Evolutionary conservation across 1,140 invertebrate species (phyloP).

Genomic region (Philotrypesis tridentata): DNA sequence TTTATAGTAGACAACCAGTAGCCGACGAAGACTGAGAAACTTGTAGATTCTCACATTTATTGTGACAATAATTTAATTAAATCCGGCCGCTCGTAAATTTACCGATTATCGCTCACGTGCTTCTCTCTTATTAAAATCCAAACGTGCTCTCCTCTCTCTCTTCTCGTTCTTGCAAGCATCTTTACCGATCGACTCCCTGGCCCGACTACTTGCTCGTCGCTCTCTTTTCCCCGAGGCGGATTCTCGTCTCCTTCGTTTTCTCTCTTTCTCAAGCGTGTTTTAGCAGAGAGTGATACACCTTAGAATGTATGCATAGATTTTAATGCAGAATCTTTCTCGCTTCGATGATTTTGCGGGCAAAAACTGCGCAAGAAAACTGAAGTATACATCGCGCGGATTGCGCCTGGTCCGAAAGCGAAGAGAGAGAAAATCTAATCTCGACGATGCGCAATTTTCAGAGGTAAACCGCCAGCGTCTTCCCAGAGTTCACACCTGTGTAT

Average conservation of each 20-base stretch:
- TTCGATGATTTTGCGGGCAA: background rate
- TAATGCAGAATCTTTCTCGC: background rate
- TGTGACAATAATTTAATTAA: conserved; percentile 70
- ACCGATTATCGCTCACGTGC: conserved; percentile 58
- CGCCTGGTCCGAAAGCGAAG: too few relatives aligned
- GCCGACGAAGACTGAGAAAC: conserved; percentile 5
- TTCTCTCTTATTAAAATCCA: conserved; percentile 67
- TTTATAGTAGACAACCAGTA: background rate
- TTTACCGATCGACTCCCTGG: conserved; percentile 49
- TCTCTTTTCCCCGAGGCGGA: conserved; percentile 35
- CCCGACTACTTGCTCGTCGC: conserved; percentile 48
- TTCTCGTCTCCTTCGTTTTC: conserved; percentile 17
- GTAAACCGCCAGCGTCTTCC: too few relatives aligned
- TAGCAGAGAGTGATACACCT: background rate
- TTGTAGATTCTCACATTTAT: conserved; percentile 60
- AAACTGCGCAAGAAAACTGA: too few relatives aligned
- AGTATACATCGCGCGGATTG: too few relatives aligned
- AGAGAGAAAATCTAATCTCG: too few relatives aligned
- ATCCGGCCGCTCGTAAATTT: conserved; percentile 61
- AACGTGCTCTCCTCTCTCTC: conserved; percentile 46
- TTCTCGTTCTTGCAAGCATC: background rate
- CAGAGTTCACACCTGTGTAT: too few relatives aligned
- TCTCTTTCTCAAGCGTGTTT: conserved; percentile 28
- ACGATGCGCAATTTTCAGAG: too few relatives aligned
- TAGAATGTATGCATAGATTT: background rate